A percentile compares a stretch with the other conserved stretches of the same genome.
Conservation (phyloP, 2,113 vertebrate genomes). For the Ardeotis arabs region DNA sequence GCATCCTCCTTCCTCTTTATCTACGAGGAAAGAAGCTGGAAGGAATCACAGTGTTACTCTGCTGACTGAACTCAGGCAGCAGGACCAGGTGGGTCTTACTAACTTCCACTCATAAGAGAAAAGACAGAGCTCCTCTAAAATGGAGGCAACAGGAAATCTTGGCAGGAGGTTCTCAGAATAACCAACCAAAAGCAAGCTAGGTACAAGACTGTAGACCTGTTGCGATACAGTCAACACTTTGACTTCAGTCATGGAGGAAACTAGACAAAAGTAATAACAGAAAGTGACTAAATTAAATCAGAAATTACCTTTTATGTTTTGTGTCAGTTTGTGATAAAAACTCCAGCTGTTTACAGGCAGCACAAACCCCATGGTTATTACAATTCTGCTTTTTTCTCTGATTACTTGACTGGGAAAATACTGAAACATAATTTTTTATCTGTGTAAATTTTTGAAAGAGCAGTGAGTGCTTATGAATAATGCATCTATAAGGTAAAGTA, state of each 20-base stretch:
- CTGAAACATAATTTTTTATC: background rate
- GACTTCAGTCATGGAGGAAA: background rate
- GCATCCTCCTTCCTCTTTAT: slow-evolving; percentile 25
- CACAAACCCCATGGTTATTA: background rate
- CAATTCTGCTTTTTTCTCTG: background rate
- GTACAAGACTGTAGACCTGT: background rate
- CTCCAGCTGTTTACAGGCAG: background rate
- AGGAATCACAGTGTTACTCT: background rate
- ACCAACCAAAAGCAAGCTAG: background rate
- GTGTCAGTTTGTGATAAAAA: background rate
- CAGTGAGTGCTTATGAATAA: background rate
- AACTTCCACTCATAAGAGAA: background rate
- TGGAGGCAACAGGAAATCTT: background rate
- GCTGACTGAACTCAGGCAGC: background rate
- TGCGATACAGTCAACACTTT: background rate
- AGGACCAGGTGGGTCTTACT: background rate
- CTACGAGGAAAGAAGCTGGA: background rate
- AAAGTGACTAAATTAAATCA: background rate
- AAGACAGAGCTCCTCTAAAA: background rate
- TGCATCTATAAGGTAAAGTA: background rate
- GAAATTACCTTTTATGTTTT: background rate
- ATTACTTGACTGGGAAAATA: background rate
- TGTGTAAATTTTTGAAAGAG: background rate
- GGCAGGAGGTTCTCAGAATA: background rate
- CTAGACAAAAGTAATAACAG: background rate